These are phyloP conservation scores for Hydra vulgaris DNA, from an alignment of 30 jellyfish, hydroid and myxozoan species.

Conservation along the genomic window DNA sequence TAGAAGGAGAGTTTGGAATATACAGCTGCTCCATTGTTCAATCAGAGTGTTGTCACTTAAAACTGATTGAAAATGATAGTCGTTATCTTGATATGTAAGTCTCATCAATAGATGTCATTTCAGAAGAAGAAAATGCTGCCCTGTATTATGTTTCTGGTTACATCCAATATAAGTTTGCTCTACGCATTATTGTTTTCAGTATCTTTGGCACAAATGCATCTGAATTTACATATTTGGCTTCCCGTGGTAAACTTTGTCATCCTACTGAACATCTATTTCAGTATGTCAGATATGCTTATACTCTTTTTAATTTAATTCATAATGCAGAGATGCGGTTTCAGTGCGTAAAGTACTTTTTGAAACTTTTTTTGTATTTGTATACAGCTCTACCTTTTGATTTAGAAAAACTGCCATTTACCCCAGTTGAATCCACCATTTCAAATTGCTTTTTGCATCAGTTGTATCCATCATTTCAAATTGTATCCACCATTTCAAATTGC, in stretches of 20 bases:
- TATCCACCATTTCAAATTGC: background rate
- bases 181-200: background rate
- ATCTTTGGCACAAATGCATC: background rate
- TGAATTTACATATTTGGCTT: background rate
- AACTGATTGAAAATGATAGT: background rate
- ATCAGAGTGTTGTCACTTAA: background rate
- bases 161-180: background rate
- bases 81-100: background rate
- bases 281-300: background rate
- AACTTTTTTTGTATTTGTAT: background rate
- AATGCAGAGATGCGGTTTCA: background rate
- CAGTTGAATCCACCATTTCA: background rate
- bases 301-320: background rate
- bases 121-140: background rate
- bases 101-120: background rate
- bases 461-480: no score
- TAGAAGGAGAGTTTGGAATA: background rate
- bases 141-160: background rate
- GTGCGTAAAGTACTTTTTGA: background rate
- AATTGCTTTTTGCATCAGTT: background rate
- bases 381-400: background rate
- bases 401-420: background rate
- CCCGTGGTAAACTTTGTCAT: no score
- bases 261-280: background rate
- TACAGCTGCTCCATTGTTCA: background rate